A percentile compares a stretch with the other conserved stretches of the same genome.
phyloP scores from a whole-genome alignment of 2,113 vertebrate genomes.

The Phylloscopus trochiloides region DNA sequence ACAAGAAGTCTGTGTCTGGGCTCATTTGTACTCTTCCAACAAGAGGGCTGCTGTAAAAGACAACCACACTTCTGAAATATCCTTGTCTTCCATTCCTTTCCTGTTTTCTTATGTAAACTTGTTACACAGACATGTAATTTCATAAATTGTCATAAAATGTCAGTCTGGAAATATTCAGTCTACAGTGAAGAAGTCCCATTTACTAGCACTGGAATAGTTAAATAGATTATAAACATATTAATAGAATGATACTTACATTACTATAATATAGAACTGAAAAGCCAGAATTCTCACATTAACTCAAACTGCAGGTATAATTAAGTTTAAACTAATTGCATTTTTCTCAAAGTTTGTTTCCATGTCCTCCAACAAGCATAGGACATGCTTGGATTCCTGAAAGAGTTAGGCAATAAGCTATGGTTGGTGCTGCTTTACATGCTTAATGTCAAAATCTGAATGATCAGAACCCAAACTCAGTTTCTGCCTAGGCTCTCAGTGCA shows the following conservation, averaged over 20 bases:
- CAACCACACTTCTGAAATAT: neutral
- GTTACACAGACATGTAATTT: neutral
- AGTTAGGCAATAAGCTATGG: neutral
- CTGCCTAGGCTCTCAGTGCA: neutral
- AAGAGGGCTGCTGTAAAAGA: neutral
- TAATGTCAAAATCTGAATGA: neutral
- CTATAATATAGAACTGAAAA: neutral
- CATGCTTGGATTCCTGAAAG: neutral
- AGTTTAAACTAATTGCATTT: neutral
- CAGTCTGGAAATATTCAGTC: neutral
- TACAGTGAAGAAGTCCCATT: neutral
- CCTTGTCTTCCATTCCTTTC: neutral
- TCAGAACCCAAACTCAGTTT: neutral
- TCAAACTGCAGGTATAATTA: neutral
- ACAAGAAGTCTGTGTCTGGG: neutral
- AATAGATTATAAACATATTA: neutral
- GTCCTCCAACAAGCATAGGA: neutral
- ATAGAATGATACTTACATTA: neutral
- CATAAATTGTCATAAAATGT: neutral
- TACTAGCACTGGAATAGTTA: neutral
- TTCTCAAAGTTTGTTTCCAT: neutral
- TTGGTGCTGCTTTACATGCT: neutral
- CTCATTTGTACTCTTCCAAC: neutral
- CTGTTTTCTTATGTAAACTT: neutral
- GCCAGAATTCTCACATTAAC: neutral